These are phyloP conservation scores for Centropus bengalensis DNA, from an alignment of 2,113 vertebrate genomes.

Conservation along the genomic window DNA sequence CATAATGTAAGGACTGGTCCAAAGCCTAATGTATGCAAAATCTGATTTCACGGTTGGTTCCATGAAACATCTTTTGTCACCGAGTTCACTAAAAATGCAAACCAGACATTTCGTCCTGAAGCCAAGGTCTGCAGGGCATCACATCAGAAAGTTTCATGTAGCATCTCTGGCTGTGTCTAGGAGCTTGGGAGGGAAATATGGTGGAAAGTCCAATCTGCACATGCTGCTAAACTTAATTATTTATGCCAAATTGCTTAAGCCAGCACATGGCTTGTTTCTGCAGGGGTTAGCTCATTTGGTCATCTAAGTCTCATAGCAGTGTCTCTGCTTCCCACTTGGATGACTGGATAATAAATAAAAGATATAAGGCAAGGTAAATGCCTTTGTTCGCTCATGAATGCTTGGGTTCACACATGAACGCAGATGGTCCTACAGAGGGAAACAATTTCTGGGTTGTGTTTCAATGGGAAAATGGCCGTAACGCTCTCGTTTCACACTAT, in stretches of 20 bases:
- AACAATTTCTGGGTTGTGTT: background rate
- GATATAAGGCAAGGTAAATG: background rate
- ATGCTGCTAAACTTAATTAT: background rate
- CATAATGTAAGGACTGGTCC: background rate
- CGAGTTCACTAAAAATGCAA: constrained; percentile 12
- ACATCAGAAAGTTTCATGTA: background rate
- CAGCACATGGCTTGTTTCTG: background rate
- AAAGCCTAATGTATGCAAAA: constrained; percentile 48
- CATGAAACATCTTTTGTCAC: constrained; percentile 38
- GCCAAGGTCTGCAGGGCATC: background rate
- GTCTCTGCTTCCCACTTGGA: background rate
- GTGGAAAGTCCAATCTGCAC: background rate
- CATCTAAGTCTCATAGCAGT: background rate
- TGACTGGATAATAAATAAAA: background rate
- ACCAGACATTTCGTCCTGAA: background rate
- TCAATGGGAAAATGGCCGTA: background rate
- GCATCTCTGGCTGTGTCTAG: background rate
- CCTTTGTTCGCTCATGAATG: background rate
- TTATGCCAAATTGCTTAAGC: background rate
- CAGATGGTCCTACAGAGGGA: background rate
- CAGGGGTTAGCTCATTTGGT: background rate
- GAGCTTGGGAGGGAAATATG: background rate
- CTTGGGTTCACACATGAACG: background rate
- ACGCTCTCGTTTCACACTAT: background rate
- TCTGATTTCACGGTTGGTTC: constrained; percentile 42